Evolutionary conservation across 2,113 vertebrate genomes (phyloP).

Genomic region (Atlantisia rogersi): DNA sequence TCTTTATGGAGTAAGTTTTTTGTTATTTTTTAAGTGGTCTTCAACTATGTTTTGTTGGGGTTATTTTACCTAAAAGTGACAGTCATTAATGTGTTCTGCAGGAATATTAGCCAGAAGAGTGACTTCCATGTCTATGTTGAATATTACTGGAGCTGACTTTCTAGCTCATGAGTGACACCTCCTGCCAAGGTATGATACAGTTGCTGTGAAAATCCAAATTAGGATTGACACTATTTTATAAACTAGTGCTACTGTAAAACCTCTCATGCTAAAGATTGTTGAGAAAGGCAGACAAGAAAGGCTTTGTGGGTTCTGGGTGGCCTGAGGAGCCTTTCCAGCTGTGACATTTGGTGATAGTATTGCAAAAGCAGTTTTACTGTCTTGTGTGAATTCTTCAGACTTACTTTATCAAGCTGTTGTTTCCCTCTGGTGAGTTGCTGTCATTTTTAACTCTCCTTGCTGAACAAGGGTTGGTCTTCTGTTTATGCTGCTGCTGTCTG

Average conservation of each 20-base stretch:
- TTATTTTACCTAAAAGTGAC: not conserved
- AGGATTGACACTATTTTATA: not conserved
- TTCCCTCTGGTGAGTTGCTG: not conserved
- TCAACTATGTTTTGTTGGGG: not conserved
- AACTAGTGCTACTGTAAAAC: not conserved
- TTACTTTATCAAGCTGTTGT: not conserved
- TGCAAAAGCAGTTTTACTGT: not conserved
- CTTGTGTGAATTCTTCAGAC: not conserved
- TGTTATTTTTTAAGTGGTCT: not conserved
- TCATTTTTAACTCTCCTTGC: not conserved
- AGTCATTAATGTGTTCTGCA: not conserved
- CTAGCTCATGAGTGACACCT: not conserved
- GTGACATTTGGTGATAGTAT: not conserved
- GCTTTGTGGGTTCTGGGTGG: not conserved
- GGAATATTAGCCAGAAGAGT: not conserved
- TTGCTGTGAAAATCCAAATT: not conserved
- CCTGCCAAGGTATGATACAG: not conserved
- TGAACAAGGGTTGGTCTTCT: not conserved
- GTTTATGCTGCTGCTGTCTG: not conserved
- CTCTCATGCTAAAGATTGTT: not conserved
- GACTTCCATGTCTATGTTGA: not conserved
- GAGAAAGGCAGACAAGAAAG: not conserved
- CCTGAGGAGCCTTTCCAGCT: not conserved
- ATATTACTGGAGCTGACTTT: not conserved
- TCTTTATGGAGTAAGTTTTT: not conserved